A percentile compares a stretch with the other conserved stretches of the same genome.
Conservation (phyloP, 2,797 vertebrate genomes). For the Paratrypauchen microcephalus region DNA sequence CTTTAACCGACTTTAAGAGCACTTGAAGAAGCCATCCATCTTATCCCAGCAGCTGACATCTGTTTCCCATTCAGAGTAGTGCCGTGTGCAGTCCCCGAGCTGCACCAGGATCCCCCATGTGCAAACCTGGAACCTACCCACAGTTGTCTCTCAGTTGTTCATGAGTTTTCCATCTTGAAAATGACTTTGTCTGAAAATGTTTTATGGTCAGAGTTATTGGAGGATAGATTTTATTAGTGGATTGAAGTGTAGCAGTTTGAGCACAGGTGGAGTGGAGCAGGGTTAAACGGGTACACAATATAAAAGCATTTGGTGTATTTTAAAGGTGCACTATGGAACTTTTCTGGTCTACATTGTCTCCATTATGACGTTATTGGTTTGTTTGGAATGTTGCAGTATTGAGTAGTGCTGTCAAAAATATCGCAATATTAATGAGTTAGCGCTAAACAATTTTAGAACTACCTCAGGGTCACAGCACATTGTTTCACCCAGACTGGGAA, state of each 20-base stretch:
- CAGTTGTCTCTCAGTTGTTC: not conserved
- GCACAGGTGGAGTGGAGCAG: not conserved
- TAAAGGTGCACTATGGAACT: no score
- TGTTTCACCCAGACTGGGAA: no score
- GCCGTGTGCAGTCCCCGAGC: not conserved
- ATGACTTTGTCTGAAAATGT: not conserved
- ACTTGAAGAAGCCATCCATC: slow-evolving; percentile 12
- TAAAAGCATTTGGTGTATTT: not conserved
- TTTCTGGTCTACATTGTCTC: no score
- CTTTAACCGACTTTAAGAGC: not conserved
- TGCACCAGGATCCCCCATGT: not conserved
- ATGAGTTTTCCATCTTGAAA: not conserved
- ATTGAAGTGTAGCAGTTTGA: not conserved
- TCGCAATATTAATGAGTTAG: no score
- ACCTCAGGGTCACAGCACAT: no score
- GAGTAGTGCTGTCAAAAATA: no score
- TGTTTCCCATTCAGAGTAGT: slow-evolving; percentile 48
- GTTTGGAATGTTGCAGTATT: no score
- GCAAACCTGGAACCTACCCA: slow-evolving; percentile 2
- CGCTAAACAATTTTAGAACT: no score
- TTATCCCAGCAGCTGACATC: slow-evolving; percentile 37
- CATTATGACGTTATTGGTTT: no score
- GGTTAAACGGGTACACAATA: not conserved
- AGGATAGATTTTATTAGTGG: not conserved
- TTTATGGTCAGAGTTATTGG: not conserved